Evolutionary conservation across 2,888 invertebrate species (phyloP).

Genomic region (Exephanes ischioxanthus): DNA sequence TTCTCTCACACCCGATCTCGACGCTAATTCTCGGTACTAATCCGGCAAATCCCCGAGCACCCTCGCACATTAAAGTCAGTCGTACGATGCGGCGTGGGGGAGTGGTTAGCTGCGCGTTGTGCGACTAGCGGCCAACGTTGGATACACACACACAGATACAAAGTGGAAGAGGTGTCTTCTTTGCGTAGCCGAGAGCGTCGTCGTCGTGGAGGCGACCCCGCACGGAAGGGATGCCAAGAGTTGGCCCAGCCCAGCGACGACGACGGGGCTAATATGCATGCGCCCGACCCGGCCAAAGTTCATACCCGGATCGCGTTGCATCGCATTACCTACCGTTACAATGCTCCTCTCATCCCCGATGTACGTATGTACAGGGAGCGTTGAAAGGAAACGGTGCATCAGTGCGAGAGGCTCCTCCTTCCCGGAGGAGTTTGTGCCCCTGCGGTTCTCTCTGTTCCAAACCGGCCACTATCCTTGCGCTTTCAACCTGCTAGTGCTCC

Average conservation of each 20-base stretch:
- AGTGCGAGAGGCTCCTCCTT: constrained; percentile 29
- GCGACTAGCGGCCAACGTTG: constrained; percentile 56
- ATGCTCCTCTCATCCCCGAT: constrained; percentile 50
- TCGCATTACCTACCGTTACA: constrained; percentile 76
- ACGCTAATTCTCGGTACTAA: constrained; percentile 80
- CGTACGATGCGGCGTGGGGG: constrained; percentile 63
- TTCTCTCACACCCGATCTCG: constrained; percentile 61
- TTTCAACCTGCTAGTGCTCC: constrained; percentile 38
- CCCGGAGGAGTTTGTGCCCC: constrained; percentile 10
- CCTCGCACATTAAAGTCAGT: constrained; percentile 78
- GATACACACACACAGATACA: constrained; percentile 28
- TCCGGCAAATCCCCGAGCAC: constrained; percentile 80
- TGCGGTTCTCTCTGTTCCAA: constrained; percentile 26
- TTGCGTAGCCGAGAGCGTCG: constrained; percentile 9
- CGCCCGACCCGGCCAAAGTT: constrained; percentile 77
- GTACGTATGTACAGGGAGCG: constrained; percentile 17
- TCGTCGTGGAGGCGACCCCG: background rate
- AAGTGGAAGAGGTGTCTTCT: constrained; percentile 27
- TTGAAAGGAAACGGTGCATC: constrained; percentile 16
- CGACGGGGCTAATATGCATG: constrained; percentile 79
- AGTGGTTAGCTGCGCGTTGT: constrained; percentile 33
- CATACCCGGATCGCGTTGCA: constrained; percentile 76
- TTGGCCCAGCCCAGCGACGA: constrained; percentile 50
- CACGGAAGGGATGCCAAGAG: constrained; percentile 9
- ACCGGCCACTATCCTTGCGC: constrained; percentile 1